phyloP scores from a whole-genome alignment of 30 jellyfish, hydroid and myxozoan genomes.

The Phacellophora camtschatica region DNA sequence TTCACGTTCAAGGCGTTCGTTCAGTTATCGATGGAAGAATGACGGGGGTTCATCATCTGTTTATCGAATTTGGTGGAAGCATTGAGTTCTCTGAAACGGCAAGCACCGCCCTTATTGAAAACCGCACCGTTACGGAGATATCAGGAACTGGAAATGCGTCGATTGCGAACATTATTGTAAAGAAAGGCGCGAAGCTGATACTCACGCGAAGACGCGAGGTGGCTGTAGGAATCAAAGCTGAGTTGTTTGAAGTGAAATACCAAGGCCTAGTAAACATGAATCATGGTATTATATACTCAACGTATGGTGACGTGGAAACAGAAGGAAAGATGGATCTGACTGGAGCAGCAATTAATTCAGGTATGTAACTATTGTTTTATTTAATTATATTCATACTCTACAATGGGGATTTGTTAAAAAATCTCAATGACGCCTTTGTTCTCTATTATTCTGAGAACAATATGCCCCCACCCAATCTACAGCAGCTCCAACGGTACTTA shows the following conservation, averaged over 20 bases:
- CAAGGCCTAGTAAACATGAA: slow-evolving; percentile 34
- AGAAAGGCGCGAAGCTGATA: slow-evolving; percentile 50
- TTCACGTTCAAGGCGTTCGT: slow-evolving; percentile 68
- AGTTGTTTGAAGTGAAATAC: slow-evolving; percentile 35
- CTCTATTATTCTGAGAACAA: no score
- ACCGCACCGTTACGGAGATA: slow-evolving; percentile 17
- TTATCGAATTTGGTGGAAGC: slow-evolving; percentile 41
- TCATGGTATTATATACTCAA: slow-evolving; percentile 56
- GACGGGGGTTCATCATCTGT: slow-evolving; percentile 76
- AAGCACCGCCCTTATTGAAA: slow-evolving; percentile 55
- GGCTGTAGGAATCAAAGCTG: slow-evolving; percentile 33
- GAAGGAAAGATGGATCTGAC: slow-evolving; percentile 32
- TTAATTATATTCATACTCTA: no score
- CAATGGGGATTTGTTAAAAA: no score
- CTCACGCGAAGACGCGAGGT: slow-evolving; percentile 30
- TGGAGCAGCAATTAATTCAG: slow-evolving; percentile 31
- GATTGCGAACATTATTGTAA: slow-evolving; percentile 33
- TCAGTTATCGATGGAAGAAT: slow-evolving; percentile 51
- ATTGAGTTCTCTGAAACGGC: slow-evolving; percentile 62
- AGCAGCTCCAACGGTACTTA: no score
- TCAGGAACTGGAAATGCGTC: slow-evolving; percentile 56
- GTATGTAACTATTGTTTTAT: background rate
- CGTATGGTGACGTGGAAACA: slow-evolving; percentile 61
- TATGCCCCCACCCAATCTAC: no score
- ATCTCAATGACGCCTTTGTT: no score